Base-by-base conservation (phyloP, 2,888 invertebrate species). In the Parelbella ahira region DNA sequence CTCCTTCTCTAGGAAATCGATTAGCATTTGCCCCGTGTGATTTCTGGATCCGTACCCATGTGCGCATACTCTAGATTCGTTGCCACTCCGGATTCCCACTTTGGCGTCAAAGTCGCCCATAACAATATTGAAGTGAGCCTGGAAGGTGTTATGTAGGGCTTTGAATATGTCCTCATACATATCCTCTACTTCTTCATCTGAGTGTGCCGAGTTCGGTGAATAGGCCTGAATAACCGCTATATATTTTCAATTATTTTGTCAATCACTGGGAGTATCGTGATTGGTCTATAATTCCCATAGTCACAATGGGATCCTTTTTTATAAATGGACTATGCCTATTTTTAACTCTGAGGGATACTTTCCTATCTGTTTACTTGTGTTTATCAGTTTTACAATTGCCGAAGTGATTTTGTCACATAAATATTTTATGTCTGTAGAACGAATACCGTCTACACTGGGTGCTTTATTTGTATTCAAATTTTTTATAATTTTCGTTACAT, bases 221-320 rank as follows among this genome's bases (percentile, higher is more conserved):
- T n/a, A n/a, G n/a, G n/a, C n/a, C n/a, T n/a, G n/a, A n/a, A n/a
- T n/a, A n/a, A n/a, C n/a, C n/a, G n/a, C n/a, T n/a, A n/a, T n/a
- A n/a, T n/a, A n/a, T 44, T 47, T 43, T 49, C 46, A n/a, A 39
- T 12, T 4, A 47, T 46, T 28, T 47, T 45, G 12, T 49, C 36
- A 4, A 47, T 25, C 0, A 24, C 20, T 1, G 50, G 33, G 10
- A 51, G 29, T 1, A 51, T 47, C 5, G 50, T 52, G 5, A 48
- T 52, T 3, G 48, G 52, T 10, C 49, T 24, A 23, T 48, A 52
- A 8, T 50, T 50, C 1, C 28, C 11, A 3, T 30, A 38, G 2
- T 37, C 24, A 3, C 10, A 21, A 1, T 21, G 4, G 4, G 12
- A 21, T 1, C 48, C 50, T 27, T 37, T 37, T 37, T 52, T 47